Evolutionary conservation across 2,797 vertebrate species (phyloP).

Genomic region (Brachyalestes nurse): DNA sequence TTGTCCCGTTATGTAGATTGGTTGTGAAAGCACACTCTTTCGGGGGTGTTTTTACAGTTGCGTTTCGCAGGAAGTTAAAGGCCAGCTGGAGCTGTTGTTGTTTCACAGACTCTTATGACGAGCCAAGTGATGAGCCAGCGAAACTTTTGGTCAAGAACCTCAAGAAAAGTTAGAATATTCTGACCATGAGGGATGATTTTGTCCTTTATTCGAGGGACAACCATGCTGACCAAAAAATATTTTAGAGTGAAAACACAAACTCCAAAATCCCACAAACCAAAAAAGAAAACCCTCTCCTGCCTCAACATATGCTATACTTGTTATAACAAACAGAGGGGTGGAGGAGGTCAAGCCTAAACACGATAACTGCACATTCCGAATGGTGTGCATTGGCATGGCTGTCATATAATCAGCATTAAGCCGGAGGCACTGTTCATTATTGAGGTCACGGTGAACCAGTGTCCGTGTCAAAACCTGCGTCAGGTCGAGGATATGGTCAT

Average conservation of each 20-base stretch:
- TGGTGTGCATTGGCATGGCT: conserved; percentile 26
- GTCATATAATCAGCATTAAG: conserved; percentile 14
- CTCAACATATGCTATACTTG: conserved; percentile 21
- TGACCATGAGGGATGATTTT: neutral
- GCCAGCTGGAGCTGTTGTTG: neutral
- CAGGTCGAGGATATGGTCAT: neutral
- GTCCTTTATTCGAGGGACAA: conserved; percentile 40
- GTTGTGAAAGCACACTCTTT: neutral
- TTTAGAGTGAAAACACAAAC: conserved; percentile 5
- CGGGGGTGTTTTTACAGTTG: neutral
- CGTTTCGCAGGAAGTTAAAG: neutral
- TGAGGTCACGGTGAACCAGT: neutral
- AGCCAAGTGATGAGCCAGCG: neutral
- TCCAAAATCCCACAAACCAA: neutral
- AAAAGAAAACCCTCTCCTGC: neutral
- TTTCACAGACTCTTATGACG: neutral
- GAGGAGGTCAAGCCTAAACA: conserved; percentile 32
- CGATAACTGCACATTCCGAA: conserved; percentile 6
- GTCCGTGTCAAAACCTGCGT: neutral
- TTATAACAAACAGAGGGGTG: conserved; percentile 55
- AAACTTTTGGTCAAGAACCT: neutral
- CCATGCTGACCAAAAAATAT: conserved; percentile 27
- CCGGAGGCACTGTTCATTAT: conserved; percentile 2
- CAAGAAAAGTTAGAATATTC: neutral
- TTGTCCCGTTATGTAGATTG: no score